phyloP scores from a whole-genome alignment of 64 coral and sea anemone genomes.

The Montipora cactus region DNA sequence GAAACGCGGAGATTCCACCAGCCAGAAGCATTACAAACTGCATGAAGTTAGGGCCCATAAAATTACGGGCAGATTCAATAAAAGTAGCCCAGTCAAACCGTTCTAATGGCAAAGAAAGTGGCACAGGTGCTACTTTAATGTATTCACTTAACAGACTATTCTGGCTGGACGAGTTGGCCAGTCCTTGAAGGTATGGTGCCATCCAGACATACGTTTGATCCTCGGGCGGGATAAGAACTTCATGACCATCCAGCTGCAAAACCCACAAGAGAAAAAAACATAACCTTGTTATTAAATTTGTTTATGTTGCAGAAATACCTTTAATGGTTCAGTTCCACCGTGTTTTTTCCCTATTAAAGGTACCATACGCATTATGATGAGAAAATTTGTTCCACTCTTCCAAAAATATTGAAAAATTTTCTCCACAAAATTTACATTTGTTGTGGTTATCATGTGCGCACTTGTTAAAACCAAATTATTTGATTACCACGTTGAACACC shows the following conservation, averaged over 20 bases:
- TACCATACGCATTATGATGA: too few species aligned
- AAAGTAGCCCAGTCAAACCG: slow-evolving; percentile 1
- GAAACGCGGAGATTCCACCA: slow-evolving; percentile 24
- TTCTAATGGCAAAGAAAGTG: background rate
- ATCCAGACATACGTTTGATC: slow-evolving; percentile 40
- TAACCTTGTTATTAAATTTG: background rate
- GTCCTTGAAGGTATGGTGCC: slow-evolving; percentile 20
- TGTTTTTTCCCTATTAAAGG: too few species aligned
- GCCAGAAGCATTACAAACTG: slow-evolving; percentile 42
- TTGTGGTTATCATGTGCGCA: too few species aligned
- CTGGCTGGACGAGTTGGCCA: background rate
- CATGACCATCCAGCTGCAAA: slow-evolving; percentile 32
- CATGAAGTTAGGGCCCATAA: slow-evolving; percentile 15
- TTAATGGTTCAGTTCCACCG: too few species aligned
- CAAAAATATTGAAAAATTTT: too few species aligned
- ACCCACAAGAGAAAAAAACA: slow-evolving; percentile 11
- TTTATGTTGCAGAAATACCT: too few species aligned
- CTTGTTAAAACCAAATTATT: too few species aligned
- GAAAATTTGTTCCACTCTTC: too few species aligned
- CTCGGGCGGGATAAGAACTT: background rate
- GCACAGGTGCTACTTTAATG: background rate
- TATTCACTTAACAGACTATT: background rate
- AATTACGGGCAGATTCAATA: slow-evolving; percentile 9
- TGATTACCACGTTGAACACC: too few species aligned
- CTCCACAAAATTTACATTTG: too few species aligned